phyloP scores from a whole-genome alignment of 2,797 vertebrate genomes.

The Halcyon badia region DNA sequence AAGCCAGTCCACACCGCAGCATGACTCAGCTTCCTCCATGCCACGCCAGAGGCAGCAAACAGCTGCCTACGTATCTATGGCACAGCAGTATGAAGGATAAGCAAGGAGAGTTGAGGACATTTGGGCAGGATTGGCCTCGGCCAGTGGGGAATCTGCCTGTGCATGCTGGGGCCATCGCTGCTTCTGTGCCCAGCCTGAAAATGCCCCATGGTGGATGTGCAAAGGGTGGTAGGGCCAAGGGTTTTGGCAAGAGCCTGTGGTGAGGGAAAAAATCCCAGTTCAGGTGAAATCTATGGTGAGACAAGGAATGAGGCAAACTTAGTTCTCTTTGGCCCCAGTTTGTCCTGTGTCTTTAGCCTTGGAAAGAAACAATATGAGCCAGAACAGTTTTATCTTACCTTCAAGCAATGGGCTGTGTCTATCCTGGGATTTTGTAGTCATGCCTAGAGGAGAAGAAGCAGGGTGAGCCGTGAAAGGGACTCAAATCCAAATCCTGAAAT shows the following conservation, averaged over 20 bases:
- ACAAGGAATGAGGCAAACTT: neutral
- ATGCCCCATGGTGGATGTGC: neutral
- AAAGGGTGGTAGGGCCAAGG: neutral
- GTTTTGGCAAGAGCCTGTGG: neutral
- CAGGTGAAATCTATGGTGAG: neutral
- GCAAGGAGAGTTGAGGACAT: neutral
- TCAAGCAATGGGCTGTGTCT: neutral
- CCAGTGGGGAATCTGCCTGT: fast-evolving
- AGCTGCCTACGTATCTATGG: neutral
- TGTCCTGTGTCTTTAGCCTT: neutral
- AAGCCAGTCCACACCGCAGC: neutral
- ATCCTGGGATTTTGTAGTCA: neutral
- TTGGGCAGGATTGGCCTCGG: neutral
- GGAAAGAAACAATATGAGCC: neutral
- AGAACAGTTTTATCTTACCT: neutral
- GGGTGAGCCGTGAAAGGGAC: neutral
- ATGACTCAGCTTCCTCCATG: neutral
- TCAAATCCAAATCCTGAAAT: neutral
- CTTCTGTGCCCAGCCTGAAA: neutral
- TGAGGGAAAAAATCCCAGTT: neutral
- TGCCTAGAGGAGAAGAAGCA: neutral
- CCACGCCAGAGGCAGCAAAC: neutral
- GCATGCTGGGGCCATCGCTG: fast-evolving
- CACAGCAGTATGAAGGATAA: neutral
- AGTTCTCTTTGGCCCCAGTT: neutral